Evolutionary conservation across 2,113 vertebrate species (phyloP).

Genomic region (Archocentrus centrarchus): DNA sequence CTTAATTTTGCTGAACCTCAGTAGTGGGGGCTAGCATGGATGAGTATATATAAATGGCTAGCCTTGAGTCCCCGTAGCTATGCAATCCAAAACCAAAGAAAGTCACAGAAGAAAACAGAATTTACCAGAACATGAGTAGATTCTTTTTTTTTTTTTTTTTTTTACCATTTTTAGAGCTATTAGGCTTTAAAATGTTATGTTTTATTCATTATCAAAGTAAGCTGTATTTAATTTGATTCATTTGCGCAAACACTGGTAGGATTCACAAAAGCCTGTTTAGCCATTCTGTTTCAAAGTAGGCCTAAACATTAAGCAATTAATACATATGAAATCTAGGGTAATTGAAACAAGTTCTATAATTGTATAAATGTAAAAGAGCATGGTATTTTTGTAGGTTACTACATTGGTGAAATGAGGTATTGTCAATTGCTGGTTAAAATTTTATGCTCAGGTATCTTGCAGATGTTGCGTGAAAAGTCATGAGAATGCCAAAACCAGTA

Average conservation of each 20-base stretch:
- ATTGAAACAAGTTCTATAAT: background rate
- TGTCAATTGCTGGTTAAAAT: background rate
- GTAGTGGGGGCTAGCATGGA: background rate
- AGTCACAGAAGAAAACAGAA: background rate
- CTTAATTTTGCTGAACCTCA: background rate
- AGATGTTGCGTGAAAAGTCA: background rate
- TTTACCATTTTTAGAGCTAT: too few species aligned
- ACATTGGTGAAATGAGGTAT: background rate
- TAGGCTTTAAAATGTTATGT: background rate
- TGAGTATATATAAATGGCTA: background rate
- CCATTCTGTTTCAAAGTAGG: background rate
- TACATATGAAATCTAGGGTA: background rate
- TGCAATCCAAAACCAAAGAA: background rate
- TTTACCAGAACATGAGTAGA: too few species aligned
- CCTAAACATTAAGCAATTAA: background rate
- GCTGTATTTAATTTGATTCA: background rate
- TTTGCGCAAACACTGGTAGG: background rate
- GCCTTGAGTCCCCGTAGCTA: background rate
- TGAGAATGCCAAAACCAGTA: too few species aligned
- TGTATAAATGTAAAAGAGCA: background rate
- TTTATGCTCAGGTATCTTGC: background rate
- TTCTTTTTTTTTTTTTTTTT: too few species aligned
- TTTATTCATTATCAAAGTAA: background rate
- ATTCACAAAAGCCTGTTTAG: background rate
- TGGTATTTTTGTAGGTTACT: background rate